A percentile compares a stretch with the other conserved stretches of the same genome.
phyloP scores from a whole-genome alignment of 2,797 vertebrate genomes.

The Carduelis carduelis region DNA sequence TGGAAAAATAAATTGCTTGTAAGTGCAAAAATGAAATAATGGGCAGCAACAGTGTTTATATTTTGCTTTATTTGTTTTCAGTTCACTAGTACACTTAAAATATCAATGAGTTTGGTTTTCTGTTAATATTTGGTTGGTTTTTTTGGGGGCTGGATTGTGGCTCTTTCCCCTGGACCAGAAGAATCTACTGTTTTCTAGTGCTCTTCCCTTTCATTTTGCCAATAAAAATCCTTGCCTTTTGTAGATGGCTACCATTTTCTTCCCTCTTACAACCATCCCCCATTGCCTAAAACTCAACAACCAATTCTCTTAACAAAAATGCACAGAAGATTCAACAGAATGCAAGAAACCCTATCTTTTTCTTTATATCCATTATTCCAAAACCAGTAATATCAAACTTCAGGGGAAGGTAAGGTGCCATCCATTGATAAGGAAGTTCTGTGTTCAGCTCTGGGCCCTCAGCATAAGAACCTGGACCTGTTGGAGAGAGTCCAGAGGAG shows the following conservation, averaged over 20 bases:
- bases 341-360: not conserved
- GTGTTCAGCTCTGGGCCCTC: not conserved
- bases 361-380: not conserved
- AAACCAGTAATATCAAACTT: not conserved
- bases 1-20: not conserved
- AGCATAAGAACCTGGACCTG: not conserved
- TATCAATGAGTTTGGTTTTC: accelerated
- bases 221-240: not conserved
- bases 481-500: not conserved
- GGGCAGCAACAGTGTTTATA: not conserved
- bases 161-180: not conserved
- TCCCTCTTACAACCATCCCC: not conserved
- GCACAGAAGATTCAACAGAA: not conserved
- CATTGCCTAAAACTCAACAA: not conserved
- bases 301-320: not conserved
- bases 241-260: not conserved
- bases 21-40: not conserved
- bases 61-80: not conserved
- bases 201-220: not conserved
- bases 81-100: not conserved
- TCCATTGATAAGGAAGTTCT: not conserved
- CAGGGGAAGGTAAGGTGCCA: not conserved
- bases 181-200: not conserved
- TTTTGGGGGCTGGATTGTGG: not conserved
- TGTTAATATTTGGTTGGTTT: not conserved